Conservation (phyloP, 2,113 vertebrate genomes). For the Xiphophorus maculatus region DNA sequence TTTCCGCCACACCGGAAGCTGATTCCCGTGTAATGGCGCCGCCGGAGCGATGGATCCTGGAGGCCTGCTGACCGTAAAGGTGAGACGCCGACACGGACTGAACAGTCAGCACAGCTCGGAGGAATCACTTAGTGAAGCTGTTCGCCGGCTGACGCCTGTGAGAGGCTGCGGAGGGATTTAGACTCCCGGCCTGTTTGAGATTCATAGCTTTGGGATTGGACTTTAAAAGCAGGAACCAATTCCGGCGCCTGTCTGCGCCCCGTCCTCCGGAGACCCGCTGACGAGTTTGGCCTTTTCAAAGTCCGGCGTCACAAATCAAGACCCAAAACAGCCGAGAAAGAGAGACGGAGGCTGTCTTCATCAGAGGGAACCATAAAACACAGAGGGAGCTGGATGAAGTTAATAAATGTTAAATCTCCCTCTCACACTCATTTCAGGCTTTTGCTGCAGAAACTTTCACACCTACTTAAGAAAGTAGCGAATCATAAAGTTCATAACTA, state of each 20-base stretch:
- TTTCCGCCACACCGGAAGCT: neutral
- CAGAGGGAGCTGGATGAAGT: neutral
- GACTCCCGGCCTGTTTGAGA: slow-evolving; percentile 62
- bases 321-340: slow-evolving; percentile 6
- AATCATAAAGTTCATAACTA: neutral
- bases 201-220: slow-evolving; percentile 70
- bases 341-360: neutral
- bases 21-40: slow-evolving; percentile 28
- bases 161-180: slow-evolving; percentile 24
- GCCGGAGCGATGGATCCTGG: slow-evolving; percentile 4
- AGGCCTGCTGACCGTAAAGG: slow-evolving; percentile 31
- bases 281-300: slow-evolving; percentile 39
- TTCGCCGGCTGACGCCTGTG: slow-evolving; percentile 26
- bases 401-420: neutral
- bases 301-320: slow-evolving; percentile 33
- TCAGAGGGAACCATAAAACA: neutral
- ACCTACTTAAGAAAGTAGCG: neutral
- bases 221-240: slow-evolving; percentile 52
- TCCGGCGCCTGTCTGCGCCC: slow-evolving; percentile 34
- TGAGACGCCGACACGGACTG: slow-evolving; percentile 46
- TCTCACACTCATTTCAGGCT: neutral
- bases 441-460: neutral
- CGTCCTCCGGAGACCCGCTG: slow-evolving; percentile 45
- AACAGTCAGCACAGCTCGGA: slow-evolving; percentile 29
- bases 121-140: slow-evolving; percentile 53